phyloP scores from a whole-genome alignment of 2,888 invertebrate genomes.

The Chrysomela aeneicollis region DNA sequence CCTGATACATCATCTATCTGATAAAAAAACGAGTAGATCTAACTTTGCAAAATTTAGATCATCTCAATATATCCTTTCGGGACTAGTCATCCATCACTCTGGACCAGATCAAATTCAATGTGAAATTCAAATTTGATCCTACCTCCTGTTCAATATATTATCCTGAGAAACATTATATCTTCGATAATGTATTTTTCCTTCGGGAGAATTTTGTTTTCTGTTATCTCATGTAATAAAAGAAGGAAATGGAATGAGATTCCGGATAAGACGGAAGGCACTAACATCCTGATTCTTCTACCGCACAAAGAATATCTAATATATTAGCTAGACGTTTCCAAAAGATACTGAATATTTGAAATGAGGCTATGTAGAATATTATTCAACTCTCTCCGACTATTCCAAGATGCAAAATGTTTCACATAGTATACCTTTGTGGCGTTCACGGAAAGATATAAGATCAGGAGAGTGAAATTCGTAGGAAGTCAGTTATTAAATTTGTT shows the following conservation, averaged over 20 bases:
- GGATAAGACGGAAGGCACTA: background rate
- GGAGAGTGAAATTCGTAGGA: too few relatives aligned
- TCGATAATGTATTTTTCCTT: background rate
- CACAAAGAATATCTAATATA: conserved; percentile 1
- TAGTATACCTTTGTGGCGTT: too few relatives aligned
- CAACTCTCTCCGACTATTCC: background rate
- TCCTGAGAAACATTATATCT: background rate
- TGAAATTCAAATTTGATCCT: background rate
- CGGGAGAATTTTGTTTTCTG: background rate
- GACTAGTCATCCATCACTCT: background rate
- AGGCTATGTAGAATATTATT: background rate
- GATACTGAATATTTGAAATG: background rate
- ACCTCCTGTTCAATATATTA: background rate
- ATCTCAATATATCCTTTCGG: too few relatives aligned
- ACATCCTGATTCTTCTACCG: background rate
- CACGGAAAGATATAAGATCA: too few relatives aligned
- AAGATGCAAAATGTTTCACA: background rate
- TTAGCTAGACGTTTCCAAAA: background rate
- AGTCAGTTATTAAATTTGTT: too few relatives aligned
- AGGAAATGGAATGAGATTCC: background rate
- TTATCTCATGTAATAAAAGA: conserved; percentile 4
- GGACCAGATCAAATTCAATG: background rate
- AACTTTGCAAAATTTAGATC: too few relatives aligned
- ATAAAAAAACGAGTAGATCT: too few relatives aligned
- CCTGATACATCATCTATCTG: too few relatives aligned